These are phyloP conservation scores for Trichonephila clavata DNA, from an alignment of 1,140 invertebrate genomes.

Conservation along the genomic window DNA sequence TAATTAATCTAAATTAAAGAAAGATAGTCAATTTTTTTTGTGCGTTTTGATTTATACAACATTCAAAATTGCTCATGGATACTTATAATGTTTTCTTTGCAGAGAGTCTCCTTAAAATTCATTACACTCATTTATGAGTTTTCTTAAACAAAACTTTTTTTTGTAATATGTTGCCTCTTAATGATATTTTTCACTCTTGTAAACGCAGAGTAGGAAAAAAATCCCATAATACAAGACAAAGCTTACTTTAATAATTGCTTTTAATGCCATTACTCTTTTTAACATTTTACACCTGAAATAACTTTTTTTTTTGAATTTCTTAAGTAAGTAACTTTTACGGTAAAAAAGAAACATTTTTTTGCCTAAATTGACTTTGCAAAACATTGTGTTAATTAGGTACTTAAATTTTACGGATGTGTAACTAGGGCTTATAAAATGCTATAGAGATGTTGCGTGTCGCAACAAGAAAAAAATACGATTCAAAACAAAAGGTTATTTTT, in stretches of 20 bases:
- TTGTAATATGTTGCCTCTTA: not conserved
- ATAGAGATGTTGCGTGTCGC: too few species aligned
- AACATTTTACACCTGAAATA: not conserved
- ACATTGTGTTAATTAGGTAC: not conserved
- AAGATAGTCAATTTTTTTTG: constrained; percentile 20
- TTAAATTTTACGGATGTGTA: not conserved
- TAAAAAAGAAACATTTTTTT: not conserved
- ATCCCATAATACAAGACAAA: not conserved
- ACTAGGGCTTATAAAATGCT: not conserved
- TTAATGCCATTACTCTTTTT: not conserved
- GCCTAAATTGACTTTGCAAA: not conserved
- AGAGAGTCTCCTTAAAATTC: not conserved
- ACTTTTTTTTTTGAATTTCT: not conserved
- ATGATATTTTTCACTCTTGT: not conserved
- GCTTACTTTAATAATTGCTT: not conserved
- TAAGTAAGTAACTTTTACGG: not conserved
- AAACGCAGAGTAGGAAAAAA: not conserved
- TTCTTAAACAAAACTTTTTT: not conserved
- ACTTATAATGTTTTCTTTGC: not conserved
- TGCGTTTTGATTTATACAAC: constrained; percentile 18
- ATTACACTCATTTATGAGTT: not conserved
- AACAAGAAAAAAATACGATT: too few species aligned
- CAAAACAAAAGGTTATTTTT: too few species aligned
- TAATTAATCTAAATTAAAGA: constrained; percentile 55
- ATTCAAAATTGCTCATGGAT: not conserved